Evolutionary conservation across 2,888 invertebrate species (phyloP).

Genomic region (Drosophila planitibia): DNA sequence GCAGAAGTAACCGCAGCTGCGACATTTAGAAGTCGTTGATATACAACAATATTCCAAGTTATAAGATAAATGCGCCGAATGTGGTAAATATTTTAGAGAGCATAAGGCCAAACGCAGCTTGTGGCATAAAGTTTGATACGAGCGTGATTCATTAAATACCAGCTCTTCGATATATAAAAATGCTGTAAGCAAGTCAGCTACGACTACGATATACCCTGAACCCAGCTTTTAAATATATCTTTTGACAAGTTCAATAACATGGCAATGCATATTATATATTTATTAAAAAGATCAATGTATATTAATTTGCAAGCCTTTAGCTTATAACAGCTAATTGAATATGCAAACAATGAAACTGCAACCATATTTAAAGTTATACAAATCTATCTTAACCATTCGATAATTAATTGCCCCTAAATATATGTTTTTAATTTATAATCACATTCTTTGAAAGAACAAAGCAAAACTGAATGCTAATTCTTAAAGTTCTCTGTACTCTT

Average conservation of each 20-base stretch:
- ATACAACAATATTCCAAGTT: conserved; percentile 22
- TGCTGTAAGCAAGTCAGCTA: not conserved
- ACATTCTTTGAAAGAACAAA: not conserved
- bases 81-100: conserved; percentile 19
- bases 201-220: not conserved
- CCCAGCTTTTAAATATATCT: not conserved
- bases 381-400: not conserved
- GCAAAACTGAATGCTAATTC: not conserved
- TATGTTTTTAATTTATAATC: not conserved
- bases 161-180: not conserved
- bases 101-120: conserved; percentile 28
- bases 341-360: not conserved
- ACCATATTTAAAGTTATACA: not conserved
- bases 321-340: not conserved
- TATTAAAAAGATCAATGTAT: not conserved
- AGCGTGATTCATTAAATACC: conserved; percentile 4
- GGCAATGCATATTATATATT: not conserved
- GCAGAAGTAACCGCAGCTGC: conserved; percentile 36
- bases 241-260: not conserved
- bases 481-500: not conserved
- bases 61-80: conserved; percentile 38
- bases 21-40: conserved; percentile 46
- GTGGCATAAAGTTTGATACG: conserved; percentile 1
- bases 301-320: not conserved
- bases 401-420: not conserved